Evolutionary conservation across 2,797 vertebrate species (phyloP).

Genomic region (Intellagama lesueurii): DNA sequence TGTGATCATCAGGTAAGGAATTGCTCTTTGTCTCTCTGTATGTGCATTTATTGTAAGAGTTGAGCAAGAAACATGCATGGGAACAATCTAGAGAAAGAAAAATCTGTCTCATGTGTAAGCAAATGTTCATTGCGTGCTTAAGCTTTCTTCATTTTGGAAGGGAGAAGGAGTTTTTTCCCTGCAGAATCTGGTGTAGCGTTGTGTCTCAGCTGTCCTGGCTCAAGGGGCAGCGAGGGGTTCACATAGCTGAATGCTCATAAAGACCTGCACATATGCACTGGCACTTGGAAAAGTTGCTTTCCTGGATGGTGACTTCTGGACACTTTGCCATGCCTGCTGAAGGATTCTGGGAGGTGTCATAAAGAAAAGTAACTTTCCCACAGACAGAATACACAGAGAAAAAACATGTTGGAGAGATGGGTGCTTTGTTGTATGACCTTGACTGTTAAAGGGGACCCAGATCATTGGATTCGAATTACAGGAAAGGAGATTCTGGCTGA

Average conservation of each 20-base stretch:
- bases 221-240: background rate
- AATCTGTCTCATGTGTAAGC: no score
- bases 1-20: constrained; percentile 96
- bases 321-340: no score
- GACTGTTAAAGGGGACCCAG: no score
- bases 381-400: no score
- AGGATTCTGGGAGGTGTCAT: no score
- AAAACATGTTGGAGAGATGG: no score
- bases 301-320: background rate
- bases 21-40: background rate
- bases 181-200: background rate
- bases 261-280: background rate
- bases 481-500: no score
- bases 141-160: background rate
- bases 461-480: no score
- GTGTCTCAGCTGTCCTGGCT: no score
- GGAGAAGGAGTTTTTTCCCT: background rate
- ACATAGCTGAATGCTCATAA: background rate
- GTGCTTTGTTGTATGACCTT: no score
- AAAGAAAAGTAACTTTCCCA: no score
- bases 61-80: background rate
- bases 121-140: background rate
- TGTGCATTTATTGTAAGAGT: background rate
- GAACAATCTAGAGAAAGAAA: background rate
- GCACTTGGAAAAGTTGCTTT: background rate